Evolutionary conservation across 2,888 invertebrate genomes (phyloP).

Genomic region (Clivina fossor): DNA sequence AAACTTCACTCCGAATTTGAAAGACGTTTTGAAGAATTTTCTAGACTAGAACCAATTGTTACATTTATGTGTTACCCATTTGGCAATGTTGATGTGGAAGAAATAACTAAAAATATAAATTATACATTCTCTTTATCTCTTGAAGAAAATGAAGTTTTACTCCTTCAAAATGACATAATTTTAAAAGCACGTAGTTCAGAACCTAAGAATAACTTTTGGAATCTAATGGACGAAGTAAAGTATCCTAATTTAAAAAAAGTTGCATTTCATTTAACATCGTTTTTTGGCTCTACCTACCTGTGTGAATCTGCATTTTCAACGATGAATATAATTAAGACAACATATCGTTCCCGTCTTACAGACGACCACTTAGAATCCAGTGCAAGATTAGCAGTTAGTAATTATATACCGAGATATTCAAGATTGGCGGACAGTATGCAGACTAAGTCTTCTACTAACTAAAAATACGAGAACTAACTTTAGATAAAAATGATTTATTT

Average conservation of each 20-base stretch:
- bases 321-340: not conserved
- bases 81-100: conserved; percentile 1
- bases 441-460: too few relatives aligned
- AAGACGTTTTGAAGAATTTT: not conserved
- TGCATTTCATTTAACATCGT: too few relatives aligned
- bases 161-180: not conserved
- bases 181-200: conserved; percentile 1
- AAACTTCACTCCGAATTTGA: not conserved
- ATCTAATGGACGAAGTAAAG: conserved; percentile 2
- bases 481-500: too few relatives aligned
- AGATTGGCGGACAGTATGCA: too few relatives aligned
- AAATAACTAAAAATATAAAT: conserved; percentile 1
- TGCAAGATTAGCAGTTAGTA: not conserved
- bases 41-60: conserved; percentile 1
- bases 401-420: too few relatives aligned
- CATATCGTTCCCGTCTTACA: conserved; percentile 1
- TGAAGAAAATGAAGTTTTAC: not conserved
- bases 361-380: not conserved
- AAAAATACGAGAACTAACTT: too few relatives aligned
- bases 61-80: conserved; percentile 5
- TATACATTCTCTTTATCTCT: not conserved
- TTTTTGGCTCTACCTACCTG: too few relatives aligned
- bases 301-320: too few relatives aligned
- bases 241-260: conserved; percentile 1
- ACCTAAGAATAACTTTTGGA: conserved; percentile 1